Evolutionary conservation across 2,113 vertebrate species (phyloP).

Genomic region (Pedetes capensis): DNA sequence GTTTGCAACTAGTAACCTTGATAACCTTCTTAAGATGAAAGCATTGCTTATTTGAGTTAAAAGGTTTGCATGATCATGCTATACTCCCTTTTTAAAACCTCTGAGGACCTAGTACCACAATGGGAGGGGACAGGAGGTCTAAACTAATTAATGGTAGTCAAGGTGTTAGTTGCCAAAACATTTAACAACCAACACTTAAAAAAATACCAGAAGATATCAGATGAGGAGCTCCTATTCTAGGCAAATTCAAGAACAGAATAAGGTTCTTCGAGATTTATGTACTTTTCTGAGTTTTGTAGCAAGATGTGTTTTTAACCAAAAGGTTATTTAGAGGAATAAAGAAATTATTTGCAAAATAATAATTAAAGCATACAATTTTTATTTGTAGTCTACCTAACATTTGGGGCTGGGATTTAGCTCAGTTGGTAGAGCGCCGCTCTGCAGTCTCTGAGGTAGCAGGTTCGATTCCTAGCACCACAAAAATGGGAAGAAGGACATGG

Average conservation of each 20-base stretch:
- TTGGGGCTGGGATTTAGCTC: too few relatives aligned
- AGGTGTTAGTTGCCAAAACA: constrained; percentile 55
- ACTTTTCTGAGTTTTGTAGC: constrained; percentile 2
- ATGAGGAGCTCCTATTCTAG: constrained; percentile 48
- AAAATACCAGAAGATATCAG: constrained; percentile 43
- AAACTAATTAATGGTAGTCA: constrained; percentile 60
- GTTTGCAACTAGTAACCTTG: constrained; percentile 2
- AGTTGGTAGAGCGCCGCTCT: too few relatives aligned
- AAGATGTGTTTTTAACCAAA: constrained; percentile 6
- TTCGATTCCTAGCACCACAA: too few relatives aligned
- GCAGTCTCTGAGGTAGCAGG: too few relatives aligned
- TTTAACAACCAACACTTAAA: constrained; percentile 52
- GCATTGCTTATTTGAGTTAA: constrained; percentile 32
- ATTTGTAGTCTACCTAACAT: constrained; percentile 7
- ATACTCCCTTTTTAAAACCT: not conserved
- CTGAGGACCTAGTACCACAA: not conserved
- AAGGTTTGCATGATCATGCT: not conserved
- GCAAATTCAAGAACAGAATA: constrained; percentile 47
- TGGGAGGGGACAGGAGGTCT: constrained; percentile 39
- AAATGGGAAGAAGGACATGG: too few relatives aligned
- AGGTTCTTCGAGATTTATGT: not conserved
- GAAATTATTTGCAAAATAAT: constrained; percentile 46
- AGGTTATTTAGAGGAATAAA: constrained; percentile 46
- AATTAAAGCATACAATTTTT: not conserved
- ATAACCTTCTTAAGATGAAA: constrained; percentile 20